These are phyloP conservation scores for Protomyctophum bolini DNA, from an alignment of 2,113 vertebrate species.

Conservation along the genomic window DNA sequence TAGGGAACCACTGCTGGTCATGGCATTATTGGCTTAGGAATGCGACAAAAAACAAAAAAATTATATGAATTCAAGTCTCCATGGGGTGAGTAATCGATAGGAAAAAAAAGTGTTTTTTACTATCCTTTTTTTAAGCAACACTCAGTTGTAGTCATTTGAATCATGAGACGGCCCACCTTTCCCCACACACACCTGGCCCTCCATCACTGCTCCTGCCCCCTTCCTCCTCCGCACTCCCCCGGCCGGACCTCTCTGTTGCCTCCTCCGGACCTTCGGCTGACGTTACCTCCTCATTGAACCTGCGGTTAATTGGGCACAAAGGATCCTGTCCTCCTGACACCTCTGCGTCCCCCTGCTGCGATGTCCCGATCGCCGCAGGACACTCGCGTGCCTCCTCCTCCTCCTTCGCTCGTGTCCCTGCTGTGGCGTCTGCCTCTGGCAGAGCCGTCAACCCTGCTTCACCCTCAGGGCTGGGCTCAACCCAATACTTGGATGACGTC, in stretches of 20 bases:
- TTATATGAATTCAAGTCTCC: no score
- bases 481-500: conserved; percentile 56
- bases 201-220: conserved; percentile 4
- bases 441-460: not conserved
- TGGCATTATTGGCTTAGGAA: no score
- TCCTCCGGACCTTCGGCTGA: conserved; percentile 35
- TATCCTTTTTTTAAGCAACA: no score
- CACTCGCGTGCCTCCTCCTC: conserved; percentile 23
- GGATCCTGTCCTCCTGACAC: conserved; percentile 16
- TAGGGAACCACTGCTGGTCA: no score
- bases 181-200: conserved; percentile 67
- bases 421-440: not conserved
- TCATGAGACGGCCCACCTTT: conserved; percentile 2
- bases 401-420: not conserved
- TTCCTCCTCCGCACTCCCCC: conserved; percentile 7
- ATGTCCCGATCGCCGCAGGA: not conserved
- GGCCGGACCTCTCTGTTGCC: conserved; percentile 23
- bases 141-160: not conserved
- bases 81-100: no score
- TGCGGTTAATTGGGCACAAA: not conserved
- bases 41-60: no score
- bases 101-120: no score
- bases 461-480: conserved; percentile 21
- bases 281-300: conserved; percentile 43
- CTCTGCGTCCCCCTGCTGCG: conserved; percentile 1